phyloP scores from a whole-genome alignment of 2,113 vertebrate genomes.

The Jacana jacana region DNA sequence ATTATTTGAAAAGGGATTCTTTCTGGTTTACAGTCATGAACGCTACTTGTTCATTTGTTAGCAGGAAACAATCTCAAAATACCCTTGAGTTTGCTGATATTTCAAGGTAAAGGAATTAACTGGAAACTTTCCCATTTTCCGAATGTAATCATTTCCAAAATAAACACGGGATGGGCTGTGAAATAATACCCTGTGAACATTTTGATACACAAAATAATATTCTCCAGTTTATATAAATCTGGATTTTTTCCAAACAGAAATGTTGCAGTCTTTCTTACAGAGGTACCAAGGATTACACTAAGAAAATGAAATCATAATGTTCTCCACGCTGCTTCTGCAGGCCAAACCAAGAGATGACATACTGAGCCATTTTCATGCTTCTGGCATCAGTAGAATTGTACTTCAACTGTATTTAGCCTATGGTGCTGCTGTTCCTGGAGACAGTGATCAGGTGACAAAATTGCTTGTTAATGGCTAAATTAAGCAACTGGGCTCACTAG shows the following conservation, averaged over 20 bases:
- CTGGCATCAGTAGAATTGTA: background rate
- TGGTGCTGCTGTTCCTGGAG: background rate
- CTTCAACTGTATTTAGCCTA: background rate
- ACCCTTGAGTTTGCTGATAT: constrained; percentile 66
- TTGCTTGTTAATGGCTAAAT: background rate
- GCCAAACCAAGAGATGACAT: background rate
- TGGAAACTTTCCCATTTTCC: constrained; percentile 77
- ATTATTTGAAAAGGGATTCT: constrained; percentile 54
- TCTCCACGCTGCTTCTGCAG: background rate
- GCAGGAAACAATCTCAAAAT: constrained; percentile 63
- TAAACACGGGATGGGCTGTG: constrained; percentile 67
- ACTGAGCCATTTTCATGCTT: background rate
- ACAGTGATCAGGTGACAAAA: background rate
- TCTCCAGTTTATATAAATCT: constrained; percentile 56
- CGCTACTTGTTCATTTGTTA: constrained; percentile 55
- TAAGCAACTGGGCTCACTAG: background rate
- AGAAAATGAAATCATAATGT: background rate
- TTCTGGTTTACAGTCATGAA: constrained; percentile 38
- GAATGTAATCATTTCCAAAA: constrained; percentile 72
- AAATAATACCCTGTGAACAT: constrained; percentile 66
- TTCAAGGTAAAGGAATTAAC: constrained; percentile 77
- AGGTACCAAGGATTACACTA: background rate
- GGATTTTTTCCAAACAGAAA: constrained; percentile 47
- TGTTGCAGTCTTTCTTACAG: background rate
- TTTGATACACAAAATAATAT: constrained; percentile 68